A percentile compares a stretch with the other conserved stretches of the same genome.
Conservation (phyloP, 1,140 invertebrate genomes). For the Ips typographus region DNA sequence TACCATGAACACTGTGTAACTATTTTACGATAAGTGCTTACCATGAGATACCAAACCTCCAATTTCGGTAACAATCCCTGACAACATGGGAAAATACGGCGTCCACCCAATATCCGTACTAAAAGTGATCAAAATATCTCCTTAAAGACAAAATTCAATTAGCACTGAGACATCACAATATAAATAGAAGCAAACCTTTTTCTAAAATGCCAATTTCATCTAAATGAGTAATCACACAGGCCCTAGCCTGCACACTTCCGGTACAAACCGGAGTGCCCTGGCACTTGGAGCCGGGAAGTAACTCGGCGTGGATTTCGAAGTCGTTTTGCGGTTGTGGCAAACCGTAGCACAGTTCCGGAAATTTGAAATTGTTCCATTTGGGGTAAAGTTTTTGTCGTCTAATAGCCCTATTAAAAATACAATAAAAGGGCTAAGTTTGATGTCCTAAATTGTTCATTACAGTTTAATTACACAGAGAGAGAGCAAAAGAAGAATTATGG, state of each 20-base stretch:
- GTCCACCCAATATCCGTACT: slow-evolving; percentile 86
- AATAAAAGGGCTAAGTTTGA: not conserved
- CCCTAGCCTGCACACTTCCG: slow-evolving; percentile 66
- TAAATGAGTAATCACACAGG: slow-evolving; percentile 66
- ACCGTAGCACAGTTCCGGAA: slow-evolving; percentile 65
- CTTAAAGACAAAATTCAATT: slow-evolving; percentile 45
- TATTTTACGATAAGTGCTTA: slow-evolving; percentile 44
- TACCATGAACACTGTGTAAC: not conserved
- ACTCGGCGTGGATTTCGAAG: slow-evolving; percentile 7
- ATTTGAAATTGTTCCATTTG: slow-evolving; percentile 61
- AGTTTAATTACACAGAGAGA: not conserved
- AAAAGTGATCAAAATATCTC: slow-evolving; percentile 78
- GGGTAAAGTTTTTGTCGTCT: slow-evolving; percentile 61
- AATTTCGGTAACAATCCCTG: slow-evolving; percentile 80
- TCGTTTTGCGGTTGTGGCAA: slow-evolving; percentile 55
- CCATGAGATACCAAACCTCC: slow-evolving; percentile 85
- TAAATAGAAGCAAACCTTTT: slow-evolving; percentile 31
- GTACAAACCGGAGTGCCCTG: slow-evolving; percentile 70
- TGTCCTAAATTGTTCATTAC: not conserved
- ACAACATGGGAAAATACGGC: slow-evolving; percentile 80
- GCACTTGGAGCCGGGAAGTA: slow-evolving; percentile 47
- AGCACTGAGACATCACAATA: not conserved
- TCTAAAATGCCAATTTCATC: slow-evolving; percentile 47
- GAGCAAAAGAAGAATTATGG: not conserved
- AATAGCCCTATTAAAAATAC: slow-evolving; percentile 58